Evolutionary conservation across 2,888 invertebrate species (phyloP).

Genomic region (Agrochola circellaris): DNA sequence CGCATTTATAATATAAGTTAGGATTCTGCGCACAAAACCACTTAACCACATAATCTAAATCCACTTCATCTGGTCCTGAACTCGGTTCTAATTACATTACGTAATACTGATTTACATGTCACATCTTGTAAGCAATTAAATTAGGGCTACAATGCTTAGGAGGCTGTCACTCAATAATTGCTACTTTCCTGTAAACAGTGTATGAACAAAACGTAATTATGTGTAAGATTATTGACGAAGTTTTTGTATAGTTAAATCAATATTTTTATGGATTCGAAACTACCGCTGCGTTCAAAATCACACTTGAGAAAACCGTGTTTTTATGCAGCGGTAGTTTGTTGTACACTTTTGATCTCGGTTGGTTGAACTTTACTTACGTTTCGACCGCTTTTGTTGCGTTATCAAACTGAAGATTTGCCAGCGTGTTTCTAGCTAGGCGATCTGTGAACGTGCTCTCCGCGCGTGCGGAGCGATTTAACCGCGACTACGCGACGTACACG

Average conservation of each 20-base stretch:
- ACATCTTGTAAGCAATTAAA: constrained; percentile 33
- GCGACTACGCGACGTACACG: too few relatives aligned
- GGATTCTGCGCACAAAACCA: background rate
- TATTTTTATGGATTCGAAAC: background rate
- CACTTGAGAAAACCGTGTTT: too few relatives aligned
- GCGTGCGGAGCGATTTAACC: too few relatives aligned
- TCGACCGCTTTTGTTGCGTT: background rate
- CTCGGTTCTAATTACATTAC: constrained; percentile 33
- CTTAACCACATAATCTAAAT: constrained; percentile 23
- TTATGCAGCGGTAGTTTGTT: too few relatives aligned
- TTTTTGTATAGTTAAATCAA: background rate
- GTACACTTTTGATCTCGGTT: background rate
- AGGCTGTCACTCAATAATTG: background rate
- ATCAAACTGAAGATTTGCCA: too few relatives aligned
- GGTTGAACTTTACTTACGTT: background rate
- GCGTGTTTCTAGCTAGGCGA: too few relatives aligned
- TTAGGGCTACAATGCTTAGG: constrained; percentile 3
- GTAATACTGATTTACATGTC: constrained; percentile 29
- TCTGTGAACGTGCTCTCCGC: too few relatives aligned
- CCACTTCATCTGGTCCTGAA: constrained; percentile 12
- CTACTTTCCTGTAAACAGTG: background rate
- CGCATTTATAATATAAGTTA: too few relatives aligned
- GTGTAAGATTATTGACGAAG: background rate
- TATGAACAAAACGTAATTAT: background rate
- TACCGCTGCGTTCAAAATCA: background rate